phyloP scores from a whole-genome alignment of 2,113 vertebrate genomes.

The human region DNA sequence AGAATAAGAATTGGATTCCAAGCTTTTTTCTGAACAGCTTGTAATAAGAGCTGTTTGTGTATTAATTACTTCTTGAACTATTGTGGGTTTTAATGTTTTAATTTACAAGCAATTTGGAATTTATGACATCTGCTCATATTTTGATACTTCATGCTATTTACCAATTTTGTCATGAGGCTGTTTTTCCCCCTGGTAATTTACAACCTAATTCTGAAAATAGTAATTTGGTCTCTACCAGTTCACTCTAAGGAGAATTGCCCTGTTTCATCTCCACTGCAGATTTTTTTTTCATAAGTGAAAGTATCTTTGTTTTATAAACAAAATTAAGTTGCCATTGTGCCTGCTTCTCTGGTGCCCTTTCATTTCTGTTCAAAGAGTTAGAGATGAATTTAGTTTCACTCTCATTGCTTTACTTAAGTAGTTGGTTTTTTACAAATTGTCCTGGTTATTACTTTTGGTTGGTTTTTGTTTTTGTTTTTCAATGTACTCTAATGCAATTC shows the following conservation, averaged over 20 bases:
- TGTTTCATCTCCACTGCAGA: background rate
- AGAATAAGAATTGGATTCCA: background rate
- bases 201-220: too few species aligned
- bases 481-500: background rate
- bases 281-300: background rate
- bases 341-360: background rate
- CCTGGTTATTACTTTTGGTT: background rate
- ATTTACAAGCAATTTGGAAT: conserved; percentile 49
- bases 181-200: rapidly evolving
- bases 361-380: background rate
- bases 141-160: conserved; percentile 38
- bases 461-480: background rate
- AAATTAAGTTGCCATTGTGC: background rate
- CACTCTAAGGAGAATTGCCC: background rate
- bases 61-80: conserved; percentile 65
- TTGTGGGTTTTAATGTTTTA: conserved; percentile 49
- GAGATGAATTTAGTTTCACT: background rate
- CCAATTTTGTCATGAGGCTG: background rate
- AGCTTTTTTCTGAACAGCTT: conserved; percentile 54
- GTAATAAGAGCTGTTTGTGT: conserved; percentile 56
- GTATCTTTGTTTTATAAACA: background rate
- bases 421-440: background rate
- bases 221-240: background rate
- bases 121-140: conserved; percentile 56
- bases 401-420: background rate